Evolutionary conservation across 2,888 invertebrate species (phyloP), one percentile per base, ranked within the genome.

Genomic region (Chrysodeixis includens): DNA sequence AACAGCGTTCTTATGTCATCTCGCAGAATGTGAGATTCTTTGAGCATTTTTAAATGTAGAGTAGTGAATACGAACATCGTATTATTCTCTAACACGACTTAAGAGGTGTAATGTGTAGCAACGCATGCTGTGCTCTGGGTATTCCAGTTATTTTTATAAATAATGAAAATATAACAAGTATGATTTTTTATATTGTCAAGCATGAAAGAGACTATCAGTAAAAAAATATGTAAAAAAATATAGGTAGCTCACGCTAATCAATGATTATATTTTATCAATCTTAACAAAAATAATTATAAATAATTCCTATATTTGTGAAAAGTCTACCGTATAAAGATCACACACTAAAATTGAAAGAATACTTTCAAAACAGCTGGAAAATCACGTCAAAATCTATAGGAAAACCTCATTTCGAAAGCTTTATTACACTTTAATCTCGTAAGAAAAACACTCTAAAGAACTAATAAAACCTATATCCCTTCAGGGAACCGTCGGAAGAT

Each of bases 1-100:
- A 66, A 69, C 69, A 62, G 51, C 60, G 30, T 61, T n/a, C 40
- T 52, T 55, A 66, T 58, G 26, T 35, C 53, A 55, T 64, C 16
- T 55, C 53, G 62, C 55, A 20, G 46, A 18, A 49, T 49, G 20
- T 49, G 18, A 18, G 46, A 49, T 18, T 49, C 46, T 20, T 20
- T 20, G 46, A 49, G 46, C 10, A 20, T 49, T 49, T 49, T 49
- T 20, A 49, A 46, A 46, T 46, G 46, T 46, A 46, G 20, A 49
- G 20, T 10, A 49, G 20, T 40, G 40, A 40, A 40, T 10, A 20
- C 12, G 10, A 49, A 49, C 46, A 18, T 20, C 46, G 18, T 49
- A 49, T 49, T 18, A 49, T 18, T 18, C 18, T 18, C 46, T 49
- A 49, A 49, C 46, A 46, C 46, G 10, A 10, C 16, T 18, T 16